Conservation (phyloP, 2,113 vertebrate species). For the Caranx ignobilis region DNA sequence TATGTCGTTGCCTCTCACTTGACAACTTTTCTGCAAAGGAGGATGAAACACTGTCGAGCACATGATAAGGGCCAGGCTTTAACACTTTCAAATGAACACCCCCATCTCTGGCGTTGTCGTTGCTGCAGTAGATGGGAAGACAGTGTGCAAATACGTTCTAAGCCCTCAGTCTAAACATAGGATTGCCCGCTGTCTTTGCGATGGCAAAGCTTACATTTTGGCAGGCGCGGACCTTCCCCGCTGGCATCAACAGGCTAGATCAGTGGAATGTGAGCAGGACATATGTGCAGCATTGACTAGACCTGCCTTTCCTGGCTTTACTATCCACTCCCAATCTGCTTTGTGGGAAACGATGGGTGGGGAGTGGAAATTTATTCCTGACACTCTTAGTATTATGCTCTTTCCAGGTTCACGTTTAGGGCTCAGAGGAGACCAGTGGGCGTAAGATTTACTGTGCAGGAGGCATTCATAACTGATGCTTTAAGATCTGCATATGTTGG, state of each 20-base stretch:
- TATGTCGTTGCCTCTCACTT: neutral
- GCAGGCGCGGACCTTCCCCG: conserved; percentile 37
- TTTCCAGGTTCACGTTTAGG: conserved; percentile 44
- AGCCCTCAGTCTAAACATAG: conserved; percentile 50
- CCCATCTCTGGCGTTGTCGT: conserved; percentile 4
- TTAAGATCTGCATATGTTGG: conserved; percentile 29
- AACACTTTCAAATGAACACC: neutral
- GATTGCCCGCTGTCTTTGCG: conserved; percentile 24
- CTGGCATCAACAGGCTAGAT: conserved; percentile 43
- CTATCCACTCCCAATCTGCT: conserved; percentile 35
- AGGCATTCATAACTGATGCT: conserved; percentile 29
- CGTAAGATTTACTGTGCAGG: conserved; percentile 42
- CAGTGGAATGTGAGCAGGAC: conserved; percentile 49
- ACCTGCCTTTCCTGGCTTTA: conserved; percentile 36
- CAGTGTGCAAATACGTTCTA: conserved; percentile 34
- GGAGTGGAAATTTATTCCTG: conserved; percentile 46
- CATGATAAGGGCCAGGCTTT: neutral
- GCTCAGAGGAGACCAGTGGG: conserved; percentile 44
- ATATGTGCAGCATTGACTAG: conserved; percentile 50
- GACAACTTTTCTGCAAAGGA: neutral
- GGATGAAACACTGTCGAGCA: neutral
- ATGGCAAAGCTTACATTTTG: conserved; percentile 52
- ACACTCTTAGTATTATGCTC: conserved; percentile 44
- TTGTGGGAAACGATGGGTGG: conserved; percentile 24
- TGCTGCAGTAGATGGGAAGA: neutral